phyloP scores from a whole-genome alignment of 30 jellyfish, hydroid and myxozoan species.

The Hydra vulgaris region DNA sequence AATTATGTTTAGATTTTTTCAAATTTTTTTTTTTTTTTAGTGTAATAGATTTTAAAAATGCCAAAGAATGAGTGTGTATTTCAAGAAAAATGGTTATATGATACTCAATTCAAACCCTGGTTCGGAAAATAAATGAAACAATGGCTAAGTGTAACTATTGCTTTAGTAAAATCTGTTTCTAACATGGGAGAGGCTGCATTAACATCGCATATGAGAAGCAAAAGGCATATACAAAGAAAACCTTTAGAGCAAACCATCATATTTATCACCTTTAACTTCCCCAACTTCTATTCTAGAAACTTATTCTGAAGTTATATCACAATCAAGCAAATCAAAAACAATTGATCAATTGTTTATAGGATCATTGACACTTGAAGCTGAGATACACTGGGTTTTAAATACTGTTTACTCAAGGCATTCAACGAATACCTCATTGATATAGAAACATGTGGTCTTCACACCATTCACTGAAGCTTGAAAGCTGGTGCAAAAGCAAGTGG shows the following conservation, averaged over 20 bases:
- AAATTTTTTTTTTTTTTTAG: neutral
- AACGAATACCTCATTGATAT: slow-evolving; percentile 6
- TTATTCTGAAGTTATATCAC: neutral
- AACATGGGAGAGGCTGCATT: slow-evolving; percentile 4
- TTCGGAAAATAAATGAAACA: neutral
- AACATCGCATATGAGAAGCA: slow-evolving; percentile 3
- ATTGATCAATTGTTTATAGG: neutral
- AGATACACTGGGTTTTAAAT: slow-evolving; percentile 10
- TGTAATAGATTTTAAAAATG: neutral
- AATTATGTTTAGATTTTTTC: neutral
- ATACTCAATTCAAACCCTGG: neutral
- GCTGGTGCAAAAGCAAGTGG: neutral
- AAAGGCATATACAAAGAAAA: neutral
- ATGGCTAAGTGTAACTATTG: neutral
- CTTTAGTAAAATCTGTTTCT: neutral
- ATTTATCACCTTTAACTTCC: neutral
- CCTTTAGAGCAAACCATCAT: no score
- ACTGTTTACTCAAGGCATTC: slow-evolving; percentile 7
- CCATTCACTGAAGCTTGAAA: neutral
- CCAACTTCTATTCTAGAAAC: neutral
- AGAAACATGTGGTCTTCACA: neutral
- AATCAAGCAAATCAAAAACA: neutral
- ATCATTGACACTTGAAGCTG: neutral
- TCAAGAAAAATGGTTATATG: slow-evolving; percentile 7
- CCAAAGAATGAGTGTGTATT: slow-evolving; percentile 2